Conservation (phyloP, 2,888 invertebrate species). For the Pseudococcus jackbeardsleyi region DNA sequence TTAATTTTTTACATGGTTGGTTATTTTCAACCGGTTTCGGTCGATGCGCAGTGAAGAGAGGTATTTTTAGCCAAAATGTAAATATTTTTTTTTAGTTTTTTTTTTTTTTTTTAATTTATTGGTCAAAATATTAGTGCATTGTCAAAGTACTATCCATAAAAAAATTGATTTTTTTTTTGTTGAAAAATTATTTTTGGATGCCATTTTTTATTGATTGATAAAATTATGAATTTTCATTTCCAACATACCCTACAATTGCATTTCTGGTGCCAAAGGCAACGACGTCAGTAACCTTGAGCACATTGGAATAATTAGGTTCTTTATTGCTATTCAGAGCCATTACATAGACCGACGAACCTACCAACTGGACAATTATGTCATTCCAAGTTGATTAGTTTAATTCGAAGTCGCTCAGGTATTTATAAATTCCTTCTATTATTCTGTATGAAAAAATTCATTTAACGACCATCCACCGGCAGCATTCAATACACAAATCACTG, state of each 20-base stretch:
- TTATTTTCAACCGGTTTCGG: not conserved
- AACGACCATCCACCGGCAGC: not conserved
- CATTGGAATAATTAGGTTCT: not conserved
- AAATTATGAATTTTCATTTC: not conserved
- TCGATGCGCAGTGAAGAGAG: not conserved
- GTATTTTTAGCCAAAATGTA: not conserved
- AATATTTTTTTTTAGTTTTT: too few relatives aligned
- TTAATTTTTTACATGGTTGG: not conserved
- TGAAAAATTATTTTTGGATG: too few relatives aligned
- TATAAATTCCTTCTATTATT: not conserved
- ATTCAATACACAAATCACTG: not conserved
- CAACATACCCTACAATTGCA: not conserved
- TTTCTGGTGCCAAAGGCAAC: not conserved
- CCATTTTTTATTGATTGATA: not conserved
- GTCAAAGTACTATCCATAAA: too few relatives aligned
- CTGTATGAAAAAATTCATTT: slow-evolving; percentile 10
- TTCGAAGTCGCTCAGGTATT: not conserved
- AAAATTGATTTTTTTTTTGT: too few relatives aligned
- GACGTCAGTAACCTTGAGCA: not conserved
- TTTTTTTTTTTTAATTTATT: too few relatives aligned
- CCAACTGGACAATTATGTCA: not conserved
- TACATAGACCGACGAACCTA: not conserved
- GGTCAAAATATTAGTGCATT: too few relatives aligned
- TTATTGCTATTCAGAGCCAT: not conserved
- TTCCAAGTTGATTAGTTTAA: not conserved